A percentile compares a stretch with the other conserved stretches of the same genome.
Evolutionary conservation across 2,797 vertebrate genomes (phyloP).

Genomic region (Tarsius wallacei): DNA sequence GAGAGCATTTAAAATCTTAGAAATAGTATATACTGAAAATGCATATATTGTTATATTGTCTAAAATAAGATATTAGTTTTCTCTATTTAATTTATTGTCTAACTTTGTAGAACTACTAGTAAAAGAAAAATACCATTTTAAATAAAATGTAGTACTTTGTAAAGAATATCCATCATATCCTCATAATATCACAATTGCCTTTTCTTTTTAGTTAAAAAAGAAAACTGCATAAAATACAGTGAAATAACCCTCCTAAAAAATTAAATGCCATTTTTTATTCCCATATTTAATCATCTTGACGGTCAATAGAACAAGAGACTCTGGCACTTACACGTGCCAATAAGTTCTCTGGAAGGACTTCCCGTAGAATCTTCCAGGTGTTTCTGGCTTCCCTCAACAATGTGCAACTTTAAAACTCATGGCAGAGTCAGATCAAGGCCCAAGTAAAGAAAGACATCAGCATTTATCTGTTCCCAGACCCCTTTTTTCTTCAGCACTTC

Average conservation of each 20-base stretch:
- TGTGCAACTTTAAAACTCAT: not conserved
- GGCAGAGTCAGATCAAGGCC: not conserved
- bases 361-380: not conserved
- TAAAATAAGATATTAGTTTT: constrained; percentile 72
- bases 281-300: constrained; percentile 67
- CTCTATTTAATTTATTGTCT: constrained; percentile 77
- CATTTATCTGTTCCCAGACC: not conserved
- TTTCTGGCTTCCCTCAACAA: constrained; percentile 10
- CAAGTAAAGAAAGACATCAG: not conserved
- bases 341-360: not conserved
- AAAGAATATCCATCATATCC: constrained; percentile 67
- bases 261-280: constrained; percentile 27
- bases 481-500: not conserved
- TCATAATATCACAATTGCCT: constrained; percentile 63
- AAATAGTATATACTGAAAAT: constrained; percentile 12
- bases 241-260: constrained; percentile 65
- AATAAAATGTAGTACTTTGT: constrained; percentile 82
- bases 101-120: constrained; percentile 78
- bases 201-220: constrained; percentile 82
- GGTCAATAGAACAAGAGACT: constrained; percentile 36
- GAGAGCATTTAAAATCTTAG: not conserved
- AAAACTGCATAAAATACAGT: constrained; percentile 77
- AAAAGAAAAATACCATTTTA: constrained; percentile 80
- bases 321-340: not conserved
- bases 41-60: constrained; percentile 8